Base-by-base conservation (phyloP, 2,113 vertebrate genomes). In the Amphiprion ocellaris region DNA sequence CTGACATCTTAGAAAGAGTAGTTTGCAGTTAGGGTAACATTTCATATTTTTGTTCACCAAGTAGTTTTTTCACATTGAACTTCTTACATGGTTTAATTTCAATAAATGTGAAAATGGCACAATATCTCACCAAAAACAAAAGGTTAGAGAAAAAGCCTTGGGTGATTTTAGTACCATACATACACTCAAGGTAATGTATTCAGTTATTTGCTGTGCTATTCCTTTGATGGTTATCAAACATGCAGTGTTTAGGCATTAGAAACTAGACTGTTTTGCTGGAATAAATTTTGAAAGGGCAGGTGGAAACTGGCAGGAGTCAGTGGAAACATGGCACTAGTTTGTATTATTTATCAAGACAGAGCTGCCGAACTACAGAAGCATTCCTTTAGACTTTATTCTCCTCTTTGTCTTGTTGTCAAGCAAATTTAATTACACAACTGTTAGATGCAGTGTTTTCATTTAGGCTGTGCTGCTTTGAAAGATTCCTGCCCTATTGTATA, bases 361-460 rank as follows among this genome's bases (percentile, higher is more conserved):
- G 12, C 41, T 44, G 14, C 10, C 8, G 41, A 44, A 11, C 41
- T 14, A 14, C 12, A 44, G 41, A 44, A 15, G 41, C 41, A 44
- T 44, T 14, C 2, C 12, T 44, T 15, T 44, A 15, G 15, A 44
- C 14, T 12, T 44, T 44, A 37, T 44, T 4, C 41, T 44, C 41
- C 41, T 44, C 11, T 10, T 12, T 44, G 12, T 44, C 12, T 50
- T 50, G 14, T 12, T 16, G 49, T 68, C 24, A 23, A 65, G 21
- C 70, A 79, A 52, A 41, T 28, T 3, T n/a, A 47, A 10, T 8
- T 53, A 12, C 33, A 59, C 46, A 79, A 16, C 64, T 75, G 39
- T 71, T 3, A 0, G 47, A 50, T 56, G 30, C 50, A 54, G 33
- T 39, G 16, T 41, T 30, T 9, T 70, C 37, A 26, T 39, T 15